Evolutionary conservation across 2,113 vertebrate genomes (phyloP), one percentile per base, ranked within the genome.

Genomic region (Halichoeres trimaculatus): DNA sequence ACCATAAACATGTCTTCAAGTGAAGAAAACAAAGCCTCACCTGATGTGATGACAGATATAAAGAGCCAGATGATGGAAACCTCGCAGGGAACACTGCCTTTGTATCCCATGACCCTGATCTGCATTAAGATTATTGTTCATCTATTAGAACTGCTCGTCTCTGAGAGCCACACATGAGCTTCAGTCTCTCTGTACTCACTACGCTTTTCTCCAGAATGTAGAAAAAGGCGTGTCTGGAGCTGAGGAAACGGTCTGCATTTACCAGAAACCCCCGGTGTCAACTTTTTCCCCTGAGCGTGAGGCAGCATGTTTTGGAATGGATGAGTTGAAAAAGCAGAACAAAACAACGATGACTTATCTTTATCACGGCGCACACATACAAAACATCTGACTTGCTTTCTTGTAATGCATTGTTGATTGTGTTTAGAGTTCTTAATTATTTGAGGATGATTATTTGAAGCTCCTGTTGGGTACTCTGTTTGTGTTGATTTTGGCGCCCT

Each of bases 261-360:
- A 23, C 20, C 7, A 13, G 23, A 56, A 56, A 9, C 22, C 0
- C 10, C 26, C 8, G 22, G 45, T 24, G 17, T 57, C 51, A 24
- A 10, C 51, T 52, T 52, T 19, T 47, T 23, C 17, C 26, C 9
- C 7, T 19, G 12, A 35, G 26, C 88, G 10, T 58, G 88, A 80
- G 8, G 0, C 9, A 63, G 79, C 90, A 35, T 70, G 88, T 35
- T 36, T 68, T 45, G 80, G 83, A 82, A 88, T 71, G 65, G 56
- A 35, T 12, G 8, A n/a, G 5, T 38, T 13, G 2, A 12, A 16
- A 54, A 10, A 5, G 11, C 11, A 30, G 30, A 30, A 6, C 30
- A 30, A 30, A 17, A 6, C n/a, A n/a, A n/a, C n/a, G n/a, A n/a
- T n/a, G n/a, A n/a, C n/a, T n/a, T n/a, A n/a, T n/a, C n/a, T n/a